Percentiles rank a stretch among this genome's conserved stretches.
Evolutionary conservation across 1,140 invertebrate species (phyloP).

Genomic region (Vanessa tameamea): DNA sequence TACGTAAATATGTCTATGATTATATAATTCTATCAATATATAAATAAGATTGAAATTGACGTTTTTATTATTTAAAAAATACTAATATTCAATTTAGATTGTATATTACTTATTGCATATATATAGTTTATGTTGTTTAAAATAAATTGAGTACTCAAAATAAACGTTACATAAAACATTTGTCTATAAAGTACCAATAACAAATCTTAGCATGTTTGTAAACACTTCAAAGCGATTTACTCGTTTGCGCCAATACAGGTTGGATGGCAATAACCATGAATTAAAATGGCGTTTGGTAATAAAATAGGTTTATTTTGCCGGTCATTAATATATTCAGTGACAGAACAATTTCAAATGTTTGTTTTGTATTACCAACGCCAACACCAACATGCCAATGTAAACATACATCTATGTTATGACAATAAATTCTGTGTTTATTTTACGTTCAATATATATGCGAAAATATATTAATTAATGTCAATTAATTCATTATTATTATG

Average conservation of each 20-base stretch:
- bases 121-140: not conserved
- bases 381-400: slow-evolving; percentile 38
- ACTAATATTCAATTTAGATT: too few species aligned
- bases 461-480: not conserved
- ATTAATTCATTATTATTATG: not conserved
- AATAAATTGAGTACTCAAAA: not conserved
- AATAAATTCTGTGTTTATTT: not conserved
- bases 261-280: slow-evolving; percentile 11
- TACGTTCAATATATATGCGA: not conserved
- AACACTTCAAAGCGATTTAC: slow-evolving; percentile 10
- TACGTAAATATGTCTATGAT: too few species aligned
- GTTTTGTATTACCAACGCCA: slow-evolving; percentile 50
- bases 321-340: slow-evolving; percentile 55
- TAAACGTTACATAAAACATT: not conserved
- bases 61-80: too few species aligned
- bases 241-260: slow-evolving; percentile 8
- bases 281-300: slow-evolving; percentile 20
- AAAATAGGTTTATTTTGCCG: slow-evolving; percentile 45
- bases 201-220: slow-evolving; percentile 5
- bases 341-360: slow-evolving; percentile 60
- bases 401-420: slow-evolving; percentile 5
- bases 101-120: too few species aligned
- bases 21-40: too few species aligned
- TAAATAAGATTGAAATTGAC: too few species aligned
- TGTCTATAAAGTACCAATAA: not conserved